Conservation (phyloP, 2,888 invertebrate species). For the Ceriagrion tenellum region DNA sequence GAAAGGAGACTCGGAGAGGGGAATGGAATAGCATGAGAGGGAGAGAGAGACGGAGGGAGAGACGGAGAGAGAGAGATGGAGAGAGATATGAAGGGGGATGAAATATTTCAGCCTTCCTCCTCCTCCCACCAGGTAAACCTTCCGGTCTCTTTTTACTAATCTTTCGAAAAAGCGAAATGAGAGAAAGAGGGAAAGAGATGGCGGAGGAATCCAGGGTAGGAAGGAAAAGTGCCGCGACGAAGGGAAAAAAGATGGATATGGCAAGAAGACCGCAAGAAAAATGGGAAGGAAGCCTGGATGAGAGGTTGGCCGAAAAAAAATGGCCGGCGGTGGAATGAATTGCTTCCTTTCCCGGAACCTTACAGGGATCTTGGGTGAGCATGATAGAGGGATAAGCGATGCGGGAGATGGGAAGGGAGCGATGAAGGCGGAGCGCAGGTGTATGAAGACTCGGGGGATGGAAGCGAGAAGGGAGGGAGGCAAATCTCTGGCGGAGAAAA, state of each 20-base stretch:
- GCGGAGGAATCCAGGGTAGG: not conserved
- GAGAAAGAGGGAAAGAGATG: slow-evolving; percentile 11
- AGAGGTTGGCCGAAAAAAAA: slow-evolving; percentile 37
- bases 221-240: too few relatives aligned
- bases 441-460: not conserved
- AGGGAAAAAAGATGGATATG: not conserved
- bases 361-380: slow-evolving; percentile 66
- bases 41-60: not conserved
- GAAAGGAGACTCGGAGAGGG: not conserved
- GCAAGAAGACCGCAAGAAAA: slow-evolving; percentile 17
- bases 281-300: not conserved
- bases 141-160: slow-evolving; percentile 56
- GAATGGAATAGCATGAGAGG: not conserved
- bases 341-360: slow-evolving; percentile 64
- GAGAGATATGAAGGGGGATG: slow-evolving; percentile 4
- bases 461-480: not conserved
- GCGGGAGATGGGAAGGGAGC: not conserved
- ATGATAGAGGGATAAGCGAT: slow-evolving; percentile 51
- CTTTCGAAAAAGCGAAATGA: slow-evolving; percentile 35
- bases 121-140: not conserved
- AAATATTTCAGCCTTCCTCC: not conserved
- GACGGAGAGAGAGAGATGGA: not conserved
- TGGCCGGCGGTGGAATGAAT: slow-evolving; percentile 46
- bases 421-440: slow-evolving; percentile 48
- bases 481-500: not conserved